These are phyloP conservation scores for Hermaeophaga mercurialis DNA, from an alignment of 2,888 invertebrate genomes.

Conservation along the genomic window DNA sequence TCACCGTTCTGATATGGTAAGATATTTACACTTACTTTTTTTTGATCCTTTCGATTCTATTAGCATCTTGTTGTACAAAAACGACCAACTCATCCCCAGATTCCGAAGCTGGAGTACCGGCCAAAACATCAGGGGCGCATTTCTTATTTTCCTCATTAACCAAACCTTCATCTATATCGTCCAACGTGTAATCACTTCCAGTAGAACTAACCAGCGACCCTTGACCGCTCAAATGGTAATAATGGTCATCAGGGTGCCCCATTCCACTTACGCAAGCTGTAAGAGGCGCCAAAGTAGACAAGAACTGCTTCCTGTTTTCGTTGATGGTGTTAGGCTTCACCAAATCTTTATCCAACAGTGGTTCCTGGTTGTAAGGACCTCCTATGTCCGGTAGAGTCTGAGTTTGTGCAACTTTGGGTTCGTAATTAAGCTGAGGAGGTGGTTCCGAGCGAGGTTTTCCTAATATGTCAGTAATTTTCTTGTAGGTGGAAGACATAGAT, in stretches of 20 bases:
- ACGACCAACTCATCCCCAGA: conserved; percentile 77
- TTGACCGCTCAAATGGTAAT: conserved; percentile 59
- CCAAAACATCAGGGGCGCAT: conserved; percentile 78
- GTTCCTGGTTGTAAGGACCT: conserved; percentile 53
- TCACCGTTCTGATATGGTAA: not conserved
- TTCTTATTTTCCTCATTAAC: conserved; percentile 59
- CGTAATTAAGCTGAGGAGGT: conserved; percentile 42
- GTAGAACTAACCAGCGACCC: conserved; percentile 64
- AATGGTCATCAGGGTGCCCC: conserved; percentile 65
- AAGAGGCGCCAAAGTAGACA: conserved; percentile 78
- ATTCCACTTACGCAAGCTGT: conserved; percentile 71
- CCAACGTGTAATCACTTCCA: conserved; percentile 71
- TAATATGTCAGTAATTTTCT: conserved; percentile 67
- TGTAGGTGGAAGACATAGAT: conserved; percentile 68
- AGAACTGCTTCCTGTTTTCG: conserved; percentile 75
- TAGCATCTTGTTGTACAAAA: conserved; percentile 84
- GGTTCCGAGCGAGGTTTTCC: conserved; percentile 53
- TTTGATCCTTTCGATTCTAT: conserved; percentile 80
- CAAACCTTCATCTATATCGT: conserved; percentile 66
- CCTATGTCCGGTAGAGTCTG: conserved; percentile 60
- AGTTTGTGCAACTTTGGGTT: conserved; percentile 38
- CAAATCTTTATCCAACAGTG: conserved; percentile 53
- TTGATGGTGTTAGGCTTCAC: conserved; percentile 52
- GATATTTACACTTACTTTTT: conserved; percentile 68
- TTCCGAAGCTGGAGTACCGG: conserved; percentile 68